Conservation (phyloP, 2,888 invertebrate genomes). For the Oscheius sp. region DNA sequence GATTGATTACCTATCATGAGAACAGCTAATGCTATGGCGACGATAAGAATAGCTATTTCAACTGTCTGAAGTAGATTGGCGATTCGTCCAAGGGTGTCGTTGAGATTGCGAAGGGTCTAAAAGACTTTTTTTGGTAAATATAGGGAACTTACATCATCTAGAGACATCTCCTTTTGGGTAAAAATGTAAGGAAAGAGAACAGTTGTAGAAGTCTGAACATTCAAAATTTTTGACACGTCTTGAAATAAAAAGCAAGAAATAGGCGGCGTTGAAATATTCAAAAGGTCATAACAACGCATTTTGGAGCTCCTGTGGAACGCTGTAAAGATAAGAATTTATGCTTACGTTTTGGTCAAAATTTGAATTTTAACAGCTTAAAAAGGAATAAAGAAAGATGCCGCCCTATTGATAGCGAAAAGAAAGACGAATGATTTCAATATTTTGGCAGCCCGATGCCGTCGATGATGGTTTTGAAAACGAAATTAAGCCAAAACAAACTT, state of each 20-base stretch:
- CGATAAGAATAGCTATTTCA: conserved; percentile 44
- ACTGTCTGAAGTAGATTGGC: conserved; percentile 45
- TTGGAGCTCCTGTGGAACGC: conserved; percentile 19
- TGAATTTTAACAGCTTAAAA: no score
- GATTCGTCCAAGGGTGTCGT: conserved; percentile 42
- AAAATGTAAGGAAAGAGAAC: no score
- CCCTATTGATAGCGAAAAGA: no score
- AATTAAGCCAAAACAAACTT: neutral
- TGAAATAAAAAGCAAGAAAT: neutral
- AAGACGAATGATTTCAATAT: no score
- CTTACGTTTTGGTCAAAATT: no score
- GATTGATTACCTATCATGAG: conserved; percentile 36
- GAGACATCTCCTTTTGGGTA: no score
- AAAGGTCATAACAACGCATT: conserved; percentile 13
- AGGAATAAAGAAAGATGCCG: no score
- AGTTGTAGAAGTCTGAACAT: conserved; percentile 2
- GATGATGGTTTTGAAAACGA: no score
- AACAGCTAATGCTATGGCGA: conserved; percentile 40
- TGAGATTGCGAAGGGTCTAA: conserved; percentile 49
- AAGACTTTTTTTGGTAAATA: neutral
- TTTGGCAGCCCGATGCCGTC: no score
- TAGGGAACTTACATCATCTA: conserved; percentile 11
- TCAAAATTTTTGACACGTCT: neutral
- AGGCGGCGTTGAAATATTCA: conserved; percentile 16
- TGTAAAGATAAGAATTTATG: conserved; percentile 18